These are phyloP conservation scores for Paracentrotus lividus DNA, from an alignment of 53 echinoderm and acorn worm species.

Conservation along the genomic window DNA sequence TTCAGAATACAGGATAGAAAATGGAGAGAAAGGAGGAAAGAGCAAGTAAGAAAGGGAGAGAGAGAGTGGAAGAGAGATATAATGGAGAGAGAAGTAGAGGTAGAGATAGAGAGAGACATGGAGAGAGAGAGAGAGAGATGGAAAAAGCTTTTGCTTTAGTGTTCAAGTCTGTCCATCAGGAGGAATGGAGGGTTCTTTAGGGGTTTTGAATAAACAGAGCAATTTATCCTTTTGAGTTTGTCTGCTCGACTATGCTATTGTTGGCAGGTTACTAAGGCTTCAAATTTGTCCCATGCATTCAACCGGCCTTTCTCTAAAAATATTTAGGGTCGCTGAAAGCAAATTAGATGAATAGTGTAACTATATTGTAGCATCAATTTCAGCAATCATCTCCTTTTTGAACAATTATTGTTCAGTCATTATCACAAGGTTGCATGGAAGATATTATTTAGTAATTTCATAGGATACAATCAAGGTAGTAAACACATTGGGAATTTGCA, in stretches of 20 bases:
- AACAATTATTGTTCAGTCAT: no score
- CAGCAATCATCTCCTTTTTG: no score
- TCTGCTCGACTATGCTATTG: slow-evolving; percentile 51
- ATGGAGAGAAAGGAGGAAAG: background rate
- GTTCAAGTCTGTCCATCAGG: slow-evolving; percentile 39
- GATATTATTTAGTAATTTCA: no score
- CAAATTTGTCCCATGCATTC: background rate
- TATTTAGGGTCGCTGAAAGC: no score
- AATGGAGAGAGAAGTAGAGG: background rate
- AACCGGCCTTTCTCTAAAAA: background rate
- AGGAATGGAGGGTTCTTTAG: slow-evolving; percentile 33
- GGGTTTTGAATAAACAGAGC: slow-evolving; percentile 48
- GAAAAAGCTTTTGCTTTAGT: background rate
- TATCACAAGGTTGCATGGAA: no score
- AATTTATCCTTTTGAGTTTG: slow-evolving; percentile 51
- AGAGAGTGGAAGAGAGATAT: no score
- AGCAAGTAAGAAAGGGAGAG: background rate
- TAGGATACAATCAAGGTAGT: no score
- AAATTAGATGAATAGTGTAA: no score
- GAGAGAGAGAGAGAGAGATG: background rate
- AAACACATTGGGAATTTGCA: no score
- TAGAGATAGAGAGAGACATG: background rate
- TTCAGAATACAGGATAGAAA: background rate
- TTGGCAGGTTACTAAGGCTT: slow-evolving; percentile 44
- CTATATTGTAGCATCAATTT: no score